Conservation (phyloP, 2,113 vertebrate species). For the Pluvianellus socialis region DNA sequence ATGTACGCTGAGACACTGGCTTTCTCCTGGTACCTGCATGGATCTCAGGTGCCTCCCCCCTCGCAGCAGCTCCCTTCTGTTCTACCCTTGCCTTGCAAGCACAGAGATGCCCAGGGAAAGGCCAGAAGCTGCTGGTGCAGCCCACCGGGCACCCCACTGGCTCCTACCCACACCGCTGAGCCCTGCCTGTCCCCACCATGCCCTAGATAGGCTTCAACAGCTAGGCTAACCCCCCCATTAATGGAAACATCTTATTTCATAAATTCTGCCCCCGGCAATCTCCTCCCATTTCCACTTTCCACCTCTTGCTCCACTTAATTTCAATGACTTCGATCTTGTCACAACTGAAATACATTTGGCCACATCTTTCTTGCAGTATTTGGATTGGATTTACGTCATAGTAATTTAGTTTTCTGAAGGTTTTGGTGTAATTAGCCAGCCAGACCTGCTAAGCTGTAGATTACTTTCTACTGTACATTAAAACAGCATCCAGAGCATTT, state of each 20-base stretch:
- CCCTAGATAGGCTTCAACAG: not conserved
- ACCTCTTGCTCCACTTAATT: not conserved
- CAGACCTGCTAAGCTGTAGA: not conserved
- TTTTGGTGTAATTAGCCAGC: not conserved
- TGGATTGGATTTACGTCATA: not conserved
- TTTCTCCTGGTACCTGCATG: not conserved
- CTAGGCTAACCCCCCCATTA: not conserved
- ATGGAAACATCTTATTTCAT: not conserved
- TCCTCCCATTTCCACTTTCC: not conserved
- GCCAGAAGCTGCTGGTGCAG: not conserved
- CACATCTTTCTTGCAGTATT: not conserved
- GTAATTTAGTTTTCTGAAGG: not conserved
- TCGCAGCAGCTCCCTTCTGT: not conserved
- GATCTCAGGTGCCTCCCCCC: not conserved
- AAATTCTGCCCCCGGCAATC: not conserved
- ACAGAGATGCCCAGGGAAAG: not conserved
- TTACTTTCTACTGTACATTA: not conserved
- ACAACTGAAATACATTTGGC: not conserved
- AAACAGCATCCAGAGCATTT: not conserved
- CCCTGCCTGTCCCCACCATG: not conserved
- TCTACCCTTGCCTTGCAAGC: accelerated
- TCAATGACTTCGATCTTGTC: not conserved
- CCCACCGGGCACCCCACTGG: not conserved
- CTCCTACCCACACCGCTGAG: not conserved
- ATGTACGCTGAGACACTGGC: accelerated